Base-by-base conservation (phyloP, 2,888 invertebrate genomes). In the Lasioglossum leucozonium region DNA sequence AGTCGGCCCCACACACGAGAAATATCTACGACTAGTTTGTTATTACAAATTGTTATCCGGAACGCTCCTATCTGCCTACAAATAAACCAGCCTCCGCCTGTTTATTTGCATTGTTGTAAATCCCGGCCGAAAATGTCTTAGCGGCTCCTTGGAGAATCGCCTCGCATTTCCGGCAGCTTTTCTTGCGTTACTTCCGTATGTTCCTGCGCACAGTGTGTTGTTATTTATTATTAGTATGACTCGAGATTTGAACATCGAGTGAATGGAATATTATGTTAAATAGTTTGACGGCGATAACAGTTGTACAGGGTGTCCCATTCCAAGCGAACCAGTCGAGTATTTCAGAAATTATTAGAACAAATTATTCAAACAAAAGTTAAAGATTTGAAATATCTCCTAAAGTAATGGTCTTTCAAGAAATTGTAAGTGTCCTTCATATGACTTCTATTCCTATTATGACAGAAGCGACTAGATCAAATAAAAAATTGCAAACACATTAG, bases 21-120 rank as follows among this genome's bases (percentile, higher is more conserved):
- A 90, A 90, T 89, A 55, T 89, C 88, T 77, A 86, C 83, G 77
- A 83, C 77, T 85, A 77, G 88, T 90, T 92, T 91, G 89, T 90
- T 90, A 88, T 88, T 91, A 91, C 91, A 91, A 93, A 93, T 92
- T 91, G 90, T 92, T 90, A 91, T 88, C 91, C 84, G 74, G 72
- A 79, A 77, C 82, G 82, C 85, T 74, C 74, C 74, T 76, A 81
- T 83, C 81, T 75, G 62, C 69, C 77, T 84, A 79, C 82, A 87
- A 87, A 87, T 76, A 85, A 81, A 85, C 81, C 51, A 44, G 30
- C 10, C 18, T 62, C 62, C 51, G 73, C 37, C 81, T 82, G 87
- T 87, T 84, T 85, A 81, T 78, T 83, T 77, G 85, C 72, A 77
- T 30, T 51, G 8, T 26, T 80, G 42, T 51, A 62, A 77, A 47